A percentile compares a stretch with the other conserved stretches of the same genome.
These are phyloP conservation scores for Lasioglossum vierecki DNA, from an alignment of 2,888 invertebrate species.

Conservation along the genomic window DNA sequence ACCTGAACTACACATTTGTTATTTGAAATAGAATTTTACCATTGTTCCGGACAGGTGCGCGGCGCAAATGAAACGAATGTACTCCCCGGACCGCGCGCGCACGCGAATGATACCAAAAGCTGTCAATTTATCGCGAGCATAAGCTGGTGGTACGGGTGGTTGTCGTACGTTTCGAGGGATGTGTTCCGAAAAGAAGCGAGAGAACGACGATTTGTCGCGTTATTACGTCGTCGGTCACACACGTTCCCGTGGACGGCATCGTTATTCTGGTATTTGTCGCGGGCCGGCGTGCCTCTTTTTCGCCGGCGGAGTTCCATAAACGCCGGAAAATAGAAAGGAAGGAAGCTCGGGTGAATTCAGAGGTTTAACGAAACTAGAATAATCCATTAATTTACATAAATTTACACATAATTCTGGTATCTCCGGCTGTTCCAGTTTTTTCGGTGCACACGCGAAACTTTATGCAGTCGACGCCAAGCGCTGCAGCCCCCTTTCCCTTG, in stretches of 20 bases:
- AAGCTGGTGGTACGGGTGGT: neutral
- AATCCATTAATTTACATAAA: constrained; percentile 64
- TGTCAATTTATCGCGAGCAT: neutral
- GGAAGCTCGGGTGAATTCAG: constrained; percentile 39
- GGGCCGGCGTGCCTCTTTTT: constrained; percentile 37
- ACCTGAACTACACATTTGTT: too few relatives aligned
- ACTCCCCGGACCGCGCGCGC: neutral
- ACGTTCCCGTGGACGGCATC: neutral
- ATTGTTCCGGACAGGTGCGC: too few relatives aligned
- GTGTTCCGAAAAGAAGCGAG: neutral
- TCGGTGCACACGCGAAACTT: constrained; percentile 40
- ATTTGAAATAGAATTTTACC: too few relatives aligned
- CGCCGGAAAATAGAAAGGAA: constrained; percentile 52
- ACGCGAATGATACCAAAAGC: neutral
- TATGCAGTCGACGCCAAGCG: constrained; percentile 29
- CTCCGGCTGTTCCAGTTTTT: constrained; percentile 34
- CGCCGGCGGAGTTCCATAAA: constrained; percentile 35
- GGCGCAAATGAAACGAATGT: neutral
- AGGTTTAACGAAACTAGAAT: constrained; percentile 63
- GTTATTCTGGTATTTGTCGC: constrained; percentile 51
- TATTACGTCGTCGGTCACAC: constrained; percentile 10
- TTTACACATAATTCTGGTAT: constrained; percentile 59
- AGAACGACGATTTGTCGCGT: neutral
- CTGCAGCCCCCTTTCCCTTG: neutral
- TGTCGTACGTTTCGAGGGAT: neutral